Conservation (phyloP, 2,797 vertebrate species). For the Botia kubotai region DNA sequence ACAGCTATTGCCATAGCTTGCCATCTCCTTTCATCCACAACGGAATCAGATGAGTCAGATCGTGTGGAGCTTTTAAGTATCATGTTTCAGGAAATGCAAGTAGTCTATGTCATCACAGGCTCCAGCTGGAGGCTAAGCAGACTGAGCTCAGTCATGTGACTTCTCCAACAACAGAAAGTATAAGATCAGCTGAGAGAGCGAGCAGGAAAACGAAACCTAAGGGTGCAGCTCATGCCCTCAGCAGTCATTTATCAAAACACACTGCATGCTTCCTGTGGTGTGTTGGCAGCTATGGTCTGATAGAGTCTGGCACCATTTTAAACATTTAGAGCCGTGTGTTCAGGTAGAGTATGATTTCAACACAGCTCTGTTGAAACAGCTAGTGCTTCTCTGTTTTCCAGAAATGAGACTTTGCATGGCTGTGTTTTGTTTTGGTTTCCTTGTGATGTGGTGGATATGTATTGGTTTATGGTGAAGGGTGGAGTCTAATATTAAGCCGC, state of each 20-base stretch:
- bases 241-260: not conserved
- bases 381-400: not conserved
- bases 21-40: not conserved
- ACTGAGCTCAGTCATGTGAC: constrained; percentile 50
- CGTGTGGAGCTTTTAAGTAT: not conserved
- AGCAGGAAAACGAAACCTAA: constrained; percentile 71
- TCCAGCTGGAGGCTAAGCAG: constrained; percentile 6
- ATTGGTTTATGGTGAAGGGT: constrained; percentile 40
- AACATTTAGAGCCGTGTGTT: not conserved
- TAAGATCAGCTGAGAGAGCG: constrained; percentile 45
- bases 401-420: constrained; percentile 34
- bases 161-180: constrained; percentile 24
- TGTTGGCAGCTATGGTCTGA: not conserved
- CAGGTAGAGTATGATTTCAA: not conserved
- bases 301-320: not conserved
- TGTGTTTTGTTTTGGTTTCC: constrained; percentile 52
- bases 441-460: not conserved
- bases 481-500: constrained; percentile 34
- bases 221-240: constrained; percentile 18
- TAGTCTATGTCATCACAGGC: not conserved
- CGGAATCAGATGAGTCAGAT: not conserved
- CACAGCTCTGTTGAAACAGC: not conserved
- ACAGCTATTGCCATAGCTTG: not conserved
- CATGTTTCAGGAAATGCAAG: constrained; percentile 37
- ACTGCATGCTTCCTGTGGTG: not conserved